Evolutionary conservation across 2,888 invertebrate genomes (phyloP).

Genomic region (Papilio gigon): DNA sequence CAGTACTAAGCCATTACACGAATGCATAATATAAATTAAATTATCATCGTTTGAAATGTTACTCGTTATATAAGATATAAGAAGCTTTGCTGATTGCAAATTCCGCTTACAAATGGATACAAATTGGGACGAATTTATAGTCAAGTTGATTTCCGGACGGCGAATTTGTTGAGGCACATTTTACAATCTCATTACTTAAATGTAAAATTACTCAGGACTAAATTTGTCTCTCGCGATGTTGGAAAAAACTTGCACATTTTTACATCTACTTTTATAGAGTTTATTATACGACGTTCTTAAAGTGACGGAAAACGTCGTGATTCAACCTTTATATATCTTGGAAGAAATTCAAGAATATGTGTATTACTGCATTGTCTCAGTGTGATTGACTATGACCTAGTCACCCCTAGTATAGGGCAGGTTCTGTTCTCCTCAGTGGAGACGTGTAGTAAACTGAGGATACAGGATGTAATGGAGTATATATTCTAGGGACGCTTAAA

Average conservation of each 20-base stretch:
- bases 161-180: constrained; percentile 23
- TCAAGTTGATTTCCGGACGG: constrained; percentile 33
- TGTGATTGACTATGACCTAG: no score
- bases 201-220: constrained; percentile 20
- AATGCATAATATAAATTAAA: constrained; percentile 23
- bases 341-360: no score
- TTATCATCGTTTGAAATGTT: constrained; percentile 23
- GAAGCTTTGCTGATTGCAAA: constrained; percentile 39
- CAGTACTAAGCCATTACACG: neutral
- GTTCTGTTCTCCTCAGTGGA: no score
- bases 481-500: no score
- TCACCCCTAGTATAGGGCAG: no score
- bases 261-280: no score
- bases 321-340: no score
- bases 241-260: constrained; percentile 2
- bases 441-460: no score
- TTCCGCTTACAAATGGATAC: constrained; percentile 38
- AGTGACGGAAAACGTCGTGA: no score
- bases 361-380: no score
- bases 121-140: constrained; percentile 36
- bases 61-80: constrained; percentile 28
- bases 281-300: no score
- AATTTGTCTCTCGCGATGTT: neutral
- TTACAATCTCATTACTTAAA: constrained; percentile 30
- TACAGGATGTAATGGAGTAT: no score